Conservation (phyloP, 2,113 vertebrate genomes). For the Pterocles burchelli region DNA sequence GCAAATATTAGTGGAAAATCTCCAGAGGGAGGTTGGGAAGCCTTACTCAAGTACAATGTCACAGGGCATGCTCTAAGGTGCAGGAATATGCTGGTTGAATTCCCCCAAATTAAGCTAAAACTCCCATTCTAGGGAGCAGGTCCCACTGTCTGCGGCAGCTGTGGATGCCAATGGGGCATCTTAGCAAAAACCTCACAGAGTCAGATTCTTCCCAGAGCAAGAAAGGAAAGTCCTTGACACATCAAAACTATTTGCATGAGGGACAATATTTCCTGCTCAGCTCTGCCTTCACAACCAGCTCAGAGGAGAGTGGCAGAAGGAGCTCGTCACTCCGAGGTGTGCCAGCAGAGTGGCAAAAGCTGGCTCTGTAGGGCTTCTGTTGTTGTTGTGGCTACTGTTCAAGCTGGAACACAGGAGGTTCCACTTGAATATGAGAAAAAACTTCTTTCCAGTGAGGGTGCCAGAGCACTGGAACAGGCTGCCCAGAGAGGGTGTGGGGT, state of each 20-base stretch:
- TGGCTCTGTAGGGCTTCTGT: rapidly evolving
- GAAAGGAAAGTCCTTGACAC: background rate
- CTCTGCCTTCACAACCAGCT: rapidly evolving
- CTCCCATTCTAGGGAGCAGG: background rate
- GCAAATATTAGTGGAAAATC: background rate
- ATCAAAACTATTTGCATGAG: background rate
- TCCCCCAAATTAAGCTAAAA: background rate
- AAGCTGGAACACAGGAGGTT: too few relatives aligned
- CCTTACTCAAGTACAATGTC: too few relatives aligned
- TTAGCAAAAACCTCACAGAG: background rate
- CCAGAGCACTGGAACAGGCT: too few relatives aligned
- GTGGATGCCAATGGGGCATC: background rate
- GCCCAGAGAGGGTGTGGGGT: too few relatives aligned
- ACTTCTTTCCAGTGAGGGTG: too few relatives aligned
- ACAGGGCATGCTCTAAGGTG: too few relatives aligned
- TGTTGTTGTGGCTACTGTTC: too few relatives aligned
- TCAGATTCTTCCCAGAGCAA: background rate
- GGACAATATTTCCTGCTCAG: background rate
- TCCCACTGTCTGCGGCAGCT: background rate
- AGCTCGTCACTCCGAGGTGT: rapidly evolving
- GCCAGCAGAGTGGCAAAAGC: background rate
- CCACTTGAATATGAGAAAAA: too few relatives aligned
- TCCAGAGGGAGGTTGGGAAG: background rate
- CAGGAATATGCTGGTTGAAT: background rate
- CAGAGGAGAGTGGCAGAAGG: background rate